Conservation (phyloP, 2,113 vertebrate genomes). For the Neodon shergylaensis region DNA sequence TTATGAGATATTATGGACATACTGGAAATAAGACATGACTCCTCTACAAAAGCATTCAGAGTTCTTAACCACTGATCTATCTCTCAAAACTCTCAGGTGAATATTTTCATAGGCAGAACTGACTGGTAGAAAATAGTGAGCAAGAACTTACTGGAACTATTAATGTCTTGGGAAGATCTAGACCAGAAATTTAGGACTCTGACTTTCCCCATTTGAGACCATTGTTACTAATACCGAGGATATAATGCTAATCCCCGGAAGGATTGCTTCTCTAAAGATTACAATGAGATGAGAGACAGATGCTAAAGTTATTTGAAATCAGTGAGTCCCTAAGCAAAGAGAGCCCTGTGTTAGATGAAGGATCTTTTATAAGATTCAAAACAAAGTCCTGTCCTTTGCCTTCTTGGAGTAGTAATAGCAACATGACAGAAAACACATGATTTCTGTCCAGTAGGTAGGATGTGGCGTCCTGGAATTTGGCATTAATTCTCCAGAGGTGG, state of each 20-base stretch:
- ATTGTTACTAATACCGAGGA: background rate
- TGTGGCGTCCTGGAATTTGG: background rate
- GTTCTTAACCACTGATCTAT: background rate
- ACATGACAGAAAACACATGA: background rate
- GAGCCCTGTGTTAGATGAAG: background rate
- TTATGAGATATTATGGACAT: background rate
- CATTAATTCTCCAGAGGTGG: background rate
- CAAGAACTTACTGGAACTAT: background rate
- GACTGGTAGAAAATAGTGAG: background rate
- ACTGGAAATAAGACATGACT: background rate
- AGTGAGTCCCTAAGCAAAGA: background rate
- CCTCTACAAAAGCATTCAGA: background rate
- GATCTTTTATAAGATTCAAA: background rate
- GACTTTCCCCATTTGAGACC: background rate
- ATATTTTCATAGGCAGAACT: background rate
- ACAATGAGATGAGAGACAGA: background rate
- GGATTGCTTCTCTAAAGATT: background rate
- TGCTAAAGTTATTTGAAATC: background rate
- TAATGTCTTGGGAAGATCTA: background rate
- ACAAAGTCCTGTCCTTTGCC: background rate
- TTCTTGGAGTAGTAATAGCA: background rate
- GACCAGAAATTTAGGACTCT: background rate
- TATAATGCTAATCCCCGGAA: background rate
- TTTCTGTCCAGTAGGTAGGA: background rate
- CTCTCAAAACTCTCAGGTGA: background rate